Evolutionary conservation across 23 tunicate species (phyloP).

Genomic region (Phallusia fumigata): DNA sequence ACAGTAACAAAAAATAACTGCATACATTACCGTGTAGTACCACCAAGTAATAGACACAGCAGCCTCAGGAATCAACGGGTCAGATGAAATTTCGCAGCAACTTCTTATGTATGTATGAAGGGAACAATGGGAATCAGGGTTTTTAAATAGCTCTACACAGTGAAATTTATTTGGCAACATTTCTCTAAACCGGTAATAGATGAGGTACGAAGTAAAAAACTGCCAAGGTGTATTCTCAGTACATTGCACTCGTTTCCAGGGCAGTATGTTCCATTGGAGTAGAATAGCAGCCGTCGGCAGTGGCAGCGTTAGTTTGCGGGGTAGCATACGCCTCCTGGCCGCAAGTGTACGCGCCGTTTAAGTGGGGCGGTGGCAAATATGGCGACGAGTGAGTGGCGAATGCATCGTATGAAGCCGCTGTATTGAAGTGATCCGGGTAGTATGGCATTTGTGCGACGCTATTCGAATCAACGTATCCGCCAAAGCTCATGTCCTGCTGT

Average conservation of each 20-base stretch:
- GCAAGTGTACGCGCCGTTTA: neutral
- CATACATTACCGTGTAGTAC: too few species aligned
- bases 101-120: too few species aligned
- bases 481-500: neutral
- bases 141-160: neutral
- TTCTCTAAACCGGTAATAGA: neutral
- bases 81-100: too few species aligned
- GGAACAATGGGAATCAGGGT: too few species aligned
- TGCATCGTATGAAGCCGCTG: neutral
- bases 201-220: neutral
- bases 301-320: neutral
- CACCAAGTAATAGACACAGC: too few species aligned
- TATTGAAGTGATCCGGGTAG: neutral
- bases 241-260: neutral
- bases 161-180: conserved; percentile 1
- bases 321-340: neutral
- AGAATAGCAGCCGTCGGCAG: neutral
- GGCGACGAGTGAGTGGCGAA: neutral
- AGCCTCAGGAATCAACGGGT: too few species aligned
- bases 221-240: neutral
- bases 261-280: neutral
- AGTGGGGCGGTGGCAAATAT: neutral
- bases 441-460: neutral
- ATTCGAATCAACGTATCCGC: neutral
- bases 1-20: too few species aligned